These are phyloP conservation scores for Ophthalmolycus amberensis DNA, from an alignment of 2,113 vertebrate genomes.

Conservation along the genomic window DNA sequence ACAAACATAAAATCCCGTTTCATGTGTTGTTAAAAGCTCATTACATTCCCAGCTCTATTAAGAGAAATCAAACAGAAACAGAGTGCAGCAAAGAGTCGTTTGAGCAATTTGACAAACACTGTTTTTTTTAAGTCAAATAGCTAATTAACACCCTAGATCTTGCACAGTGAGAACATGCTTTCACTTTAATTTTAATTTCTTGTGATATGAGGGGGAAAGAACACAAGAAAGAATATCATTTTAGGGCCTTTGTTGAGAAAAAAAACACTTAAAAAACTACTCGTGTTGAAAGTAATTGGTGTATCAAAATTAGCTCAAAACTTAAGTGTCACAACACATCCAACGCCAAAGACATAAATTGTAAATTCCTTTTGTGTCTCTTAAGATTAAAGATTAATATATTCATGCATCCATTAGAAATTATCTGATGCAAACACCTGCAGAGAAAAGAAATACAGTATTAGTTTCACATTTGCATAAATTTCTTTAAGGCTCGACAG, in stretches of 20 bases:
- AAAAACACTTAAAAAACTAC: conserved; percentile 3
- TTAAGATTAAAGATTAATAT: conserved; percentile 64
- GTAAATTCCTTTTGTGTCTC: conserved; percentile 19
- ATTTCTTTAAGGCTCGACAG: conserved; percentile 66
- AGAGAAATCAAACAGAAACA: conserved; percentile 51
- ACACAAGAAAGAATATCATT: neutral
- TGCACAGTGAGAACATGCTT: conserved; percentile 19
- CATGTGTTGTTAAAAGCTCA: conserved; percentile 60
- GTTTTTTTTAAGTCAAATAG: conserved; percentile 54
- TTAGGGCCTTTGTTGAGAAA: conserved; percentile 6
- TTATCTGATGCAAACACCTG: conserved; percentile 76
- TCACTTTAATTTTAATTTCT: conserved; percentile 26
- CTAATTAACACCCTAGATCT: conserved; percentile 56
- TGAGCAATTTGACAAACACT: conserved; percentile 59
- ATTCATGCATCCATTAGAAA: conserved; percentile 76
- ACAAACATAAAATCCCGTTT: conserved; percentile 51
- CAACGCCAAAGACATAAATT: conserved; percentile 26
- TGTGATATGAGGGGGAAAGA: conserved; percentile 15
- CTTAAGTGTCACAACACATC: conserved; percentile 19
- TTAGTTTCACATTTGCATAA: conserved; percentile 67
- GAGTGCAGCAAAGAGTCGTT: conserved; percentile 45
- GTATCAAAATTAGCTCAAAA: conserved; percentile 14
- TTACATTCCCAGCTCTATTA: conserved; percentile 68
- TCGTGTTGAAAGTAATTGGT: neutral
- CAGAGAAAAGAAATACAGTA: conserved; percentile 70